A percentile compares a stretch with the other conserved stretches of the same genome.
phyloP scores from a whole-genome alignment of 2,888 invertebrate species.

The Agrochola circellaris region DNA sequence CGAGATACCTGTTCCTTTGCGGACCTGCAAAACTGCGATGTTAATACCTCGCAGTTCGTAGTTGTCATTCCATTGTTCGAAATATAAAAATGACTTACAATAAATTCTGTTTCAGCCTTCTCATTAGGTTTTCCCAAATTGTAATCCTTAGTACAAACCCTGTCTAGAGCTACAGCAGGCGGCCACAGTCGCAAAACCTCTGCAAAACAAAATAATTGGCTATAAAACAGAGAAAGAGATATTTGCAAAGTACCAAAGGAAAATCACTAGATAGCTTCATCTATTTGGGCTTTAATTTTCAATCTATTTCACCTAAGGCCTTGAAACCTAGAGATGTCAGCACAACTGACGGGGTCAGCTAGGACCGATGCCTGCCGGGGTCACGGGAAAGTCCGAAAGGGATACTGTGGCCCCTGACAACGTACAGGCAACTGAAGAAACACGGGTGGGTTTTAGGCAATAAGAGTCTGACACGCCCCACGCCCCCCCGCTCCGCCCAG shows the following conservation, averaged over 20 bases:
- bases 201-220: slow-evolving; percentile 5
- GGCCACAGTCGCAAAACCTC: slow-evolving; percentile 80
- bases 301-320: background rate
- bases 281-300: background rate
- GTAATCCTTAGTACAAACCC: slow-evolving; percentile 89
- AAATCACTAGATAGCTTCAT: background rate
- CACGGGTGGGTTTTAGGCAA: too few species aligned
- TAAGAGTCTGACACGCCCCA: too few species aligned
- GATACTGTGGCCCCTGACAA: too few species aligned
- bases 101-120: slow-evolving; percentile 73
- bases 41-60: background rate
- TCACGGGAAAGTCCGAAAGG: too few species aligned
- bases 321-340: too few species aligned
- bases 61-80: background rate
- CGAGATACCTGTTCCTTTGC: slow-evolving; percentile 46
- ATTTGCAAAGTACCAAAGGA: too few species aligned
- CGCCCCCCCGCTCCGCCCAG: too few species aligned
- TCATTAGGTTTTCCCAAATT: slow-evolving; percentile 80
- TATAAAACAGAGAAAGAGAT: too few species aligned
- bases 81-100: slow-evolving; percentile 70
- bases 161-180: slow-evolving; percentile 81
- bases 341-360: too few species aligned
- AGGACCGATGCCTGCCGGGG: too few species aligned
- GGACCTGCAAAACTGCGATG: slow-evolving; percentile 9
- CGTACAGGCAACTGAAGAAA: too few species aligned